Base-by-base conservation (phyloP, 2,888 invertebrate species). In the Perdita meconis region DNA sequence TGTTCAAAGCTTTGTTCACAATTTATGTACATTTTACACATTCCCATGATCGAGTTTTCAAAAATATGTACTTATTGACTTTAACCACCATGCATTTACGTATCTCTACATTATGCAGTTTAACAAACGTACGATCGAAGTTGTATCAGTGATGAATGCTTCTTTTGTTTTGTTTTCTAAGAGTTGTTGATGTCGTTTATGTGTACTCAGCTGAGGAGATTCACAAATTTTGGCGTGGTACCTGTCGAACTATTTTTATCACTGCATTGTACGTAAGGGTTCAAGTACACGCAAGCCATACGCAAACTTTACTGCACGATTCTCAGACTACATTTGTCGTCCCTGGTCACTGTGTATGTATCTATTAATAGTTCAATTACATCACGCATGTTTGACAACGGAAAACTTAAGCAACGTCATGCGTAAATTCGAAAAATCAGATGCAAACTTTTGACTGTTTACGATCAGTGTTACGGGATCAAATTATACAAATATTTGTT, bases 331-430 rank as follows among this genome's bases (percentile, higher is more conserved):
- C n/a, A 56, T n/a, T n/a, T n/a, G 56, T 55, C 47, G 73, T 53
- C 76, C 61, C 60, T 65, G 70, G 3, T 47, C 47, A 3, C 2
- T 4, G 13, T 19, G 13, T 4, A 12, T 26, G 10, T 83, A n/a
- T n/a, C n/a, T n/a, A 86, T 83, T 82, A 86, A 85, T 87, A 87
- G 82, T 78, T 56, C 64, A 83, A 83, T 87, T 87, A 75, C 84
- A 68, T 73, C 80, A 77, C 30, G 26, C 30, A 16, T 34, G 40
- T 73, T 70, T 66, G 71, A 76, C 70, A 75, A 60, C 30, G 65
- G 36, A 44, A 51, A 65, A 59, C 19, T 24, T 10, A 60, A 40
- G 1, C 5, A 24, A 19, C 12, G 19, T 10, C 6, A 2, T n/a
- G 6, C 24, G 26, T 22, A 55, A 68, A 63, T 42, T 50, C 44